These are phyloP conservation scores for Perithous albicinctus DNA, from an alignment of 2,888 invertebrate species.

Conservation along the genomic window DNA sequence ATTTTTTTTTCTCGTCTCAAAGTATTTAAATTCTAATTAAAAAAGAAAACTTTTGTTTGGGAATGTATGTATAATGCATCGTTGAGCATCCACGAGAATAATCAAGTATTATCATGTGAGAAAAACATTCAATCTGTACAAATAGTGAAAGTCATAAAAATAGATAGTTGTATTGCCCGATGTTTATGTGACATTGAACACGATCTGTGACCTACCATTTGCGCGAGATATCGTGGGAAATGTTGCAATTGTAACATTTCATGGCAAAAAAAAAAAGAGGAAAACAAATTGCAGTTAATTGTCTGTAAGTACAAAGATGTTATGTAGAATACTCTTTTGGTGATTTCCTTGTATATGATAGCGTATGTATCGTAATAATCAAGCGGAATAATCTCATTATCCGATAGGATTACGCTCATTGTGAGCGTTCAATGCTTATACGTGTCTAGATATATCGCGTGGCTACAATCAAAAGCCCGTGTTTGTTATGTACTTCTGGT, in stretches of 20 bases:
- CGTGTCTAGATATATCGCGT: conserved; percentile 17
- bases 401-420: conserved; percentile 24
- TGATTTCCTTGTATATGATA: conserved; percentile 16
- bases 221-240: conserved; percentile 55
- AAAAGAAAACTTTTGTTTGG: too few relatives aligned
- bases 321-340: conserved; percentile 7
- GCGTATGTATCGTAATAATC: conserved; percentile 32
- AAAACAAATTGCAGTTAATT: conserved; percentile 31
- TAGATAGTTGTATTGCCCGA: background rate
- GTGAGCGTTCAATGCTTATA: conserved; percentile 18
- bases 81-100: background rate
- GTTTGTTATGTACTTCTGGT: background rate
- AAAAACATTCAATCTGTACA: background rate
- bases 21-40: too few relatives aligned
- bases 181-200: conserved; percentile 54
- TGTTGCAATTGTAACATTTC: background rate
- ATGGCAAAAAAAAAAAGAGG: background rate
- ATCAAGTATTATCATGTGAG: background rate
- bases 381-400: background rate
- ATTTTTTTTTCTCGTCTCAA: too few relatives aligned
- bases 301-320: conserved; percentile 5
- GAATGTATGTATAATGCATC: too few relatives aligned
- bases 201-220: conserved; percentile 41
- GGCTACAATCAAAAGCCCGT: background rate
- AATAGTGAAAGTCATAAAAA: background rate